Evolutionary conservation across 2,797 vertebrate genomes (phyloP).

Genomic region (Tangara arthus): DNA sequence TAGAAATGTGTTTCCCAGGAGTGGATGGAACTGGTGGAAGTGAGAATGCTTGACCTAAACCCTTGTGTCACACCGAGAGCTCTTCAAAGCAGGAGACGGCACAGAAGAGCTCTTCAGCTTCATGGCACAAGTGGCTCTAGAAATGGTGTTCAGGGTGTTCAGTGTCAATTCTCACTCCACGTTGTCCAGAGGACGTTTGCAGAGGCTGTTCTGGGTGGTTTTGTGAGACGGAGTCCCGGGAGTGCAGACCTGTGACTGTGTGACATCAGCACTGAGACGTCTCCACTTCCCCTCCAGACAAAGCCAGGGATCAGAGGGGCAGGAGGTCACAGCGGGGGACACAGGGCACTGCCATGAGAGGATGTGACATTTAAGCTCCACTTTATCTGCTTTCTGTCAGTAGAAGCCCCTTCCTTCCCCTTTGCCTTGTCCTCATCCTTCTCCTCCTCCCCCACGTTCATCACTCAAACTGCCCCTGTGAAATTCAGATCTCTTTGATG

Average conservation of each 20-base stretch:
- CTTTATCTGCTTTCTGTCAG: neutral
- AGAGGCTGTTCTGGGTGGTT: neutral
- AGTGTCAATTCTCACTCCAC: neutral
- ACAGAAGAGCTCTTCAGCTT: neutral
- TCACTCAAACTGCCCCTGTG: neutral
- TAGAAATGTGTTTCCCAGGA: neutral
- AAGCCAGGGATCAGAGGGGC: neutral
- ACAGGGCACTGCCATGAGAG: neutral
- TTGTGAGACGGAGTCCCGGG: neutral
- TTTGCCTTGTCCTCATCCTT: neutral
- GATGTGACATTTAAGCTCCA: neutral
- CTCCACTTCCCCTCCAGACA: neutral
- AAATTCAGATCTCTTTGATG: neutral
- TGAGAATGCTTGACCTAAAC: neutral
- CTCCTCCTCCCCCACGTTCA: neutral
- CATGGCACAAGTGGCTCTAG: neutral
- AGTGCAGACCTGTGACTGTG: neutral
- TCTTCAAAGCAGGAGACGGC: neutral
- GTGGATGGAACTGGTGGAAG: neutral
- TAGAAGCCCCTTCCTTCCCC: neutral
- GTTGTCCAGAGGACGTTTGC: neutral
- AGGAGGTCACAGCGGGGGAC: fast-evolving
- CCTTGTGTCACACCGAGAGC: neutral
- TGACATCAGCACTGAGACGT: fast-evolving
- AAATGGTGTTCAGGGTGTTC: neutral